Conservation (phyloP, 2,113 vertebrate species). For the Dicentrarchus labrax region DNA sequence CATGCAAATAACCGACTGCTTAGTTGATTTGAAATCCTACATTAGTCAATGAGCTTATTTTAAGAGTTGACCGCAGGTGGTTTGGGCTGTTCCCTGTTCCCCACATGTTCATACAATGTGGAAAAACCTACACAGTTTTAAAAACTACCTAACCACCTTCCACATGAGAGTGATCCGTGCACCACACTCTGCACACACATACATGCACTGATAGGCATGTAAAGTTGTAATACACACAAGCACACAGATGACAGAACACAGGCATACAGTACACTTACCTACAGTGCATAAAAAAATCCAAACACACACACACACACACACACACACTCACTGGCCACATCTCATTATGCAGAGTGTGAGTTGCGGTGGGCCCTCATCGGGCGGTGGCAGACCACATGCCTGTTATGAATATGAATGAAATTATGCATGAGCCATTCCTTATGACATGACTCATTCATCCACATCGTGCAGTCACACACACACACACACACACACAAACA, state of each 20-base stretch:
- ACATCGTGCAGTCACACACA: slow-evolving; percentile 59
- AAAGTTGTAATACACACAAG: slow-evolving; percentile 14
- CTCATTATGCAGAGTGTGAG: slow-evolving; percentile 79
- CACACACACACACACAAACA: too few relatives aligned
- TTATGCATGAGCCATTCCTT: slow-evolving; percentile 81
- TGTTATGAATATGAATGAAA: slow-evolving; percentile 84
- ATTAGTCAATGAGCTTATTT: slow-evolving; percentile 81
- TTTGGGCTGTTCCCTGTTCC: slow-evolving; percentile 67
- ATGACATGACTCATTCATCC: slow-evolving; percentile 81
- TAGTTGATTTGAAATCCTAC: slow-evolving; percentile 71
- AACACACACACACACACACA: slow-evolving; percentile 34
- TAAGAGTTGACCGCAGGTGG: slow-evolving; percentile 74
- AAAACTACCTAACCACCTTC: slow-evolving; percentile 69
- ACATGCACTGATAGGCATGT: neutral
- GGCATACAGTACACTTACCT: slow-evolving; percentile 37
- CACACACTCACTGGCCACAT: slow-evolving; percentile 49
- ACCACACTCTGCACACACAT: slow-evolving; percentile 1
- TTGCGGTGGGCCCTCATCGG: slow-evolving; percentile 72
- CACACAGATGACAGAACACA: slow-evolving; percentile 42
- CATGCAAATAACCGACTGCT: slow-evolving; percentile 58
- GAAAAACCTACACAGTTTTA: slow-evolving; percentile 72
- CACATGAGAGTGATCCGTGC: slow-evolving; percentile 33
- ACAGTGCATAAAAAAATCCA: slow-evolving; percentile 25
- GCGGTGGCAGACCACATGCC: slow-evolving; percentile 74
- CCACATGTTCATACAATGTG: slow-evolving; percentile 75